Conservation (phyloP, 2,113 vertebrate species). For the Cettia cetti region DNA sequence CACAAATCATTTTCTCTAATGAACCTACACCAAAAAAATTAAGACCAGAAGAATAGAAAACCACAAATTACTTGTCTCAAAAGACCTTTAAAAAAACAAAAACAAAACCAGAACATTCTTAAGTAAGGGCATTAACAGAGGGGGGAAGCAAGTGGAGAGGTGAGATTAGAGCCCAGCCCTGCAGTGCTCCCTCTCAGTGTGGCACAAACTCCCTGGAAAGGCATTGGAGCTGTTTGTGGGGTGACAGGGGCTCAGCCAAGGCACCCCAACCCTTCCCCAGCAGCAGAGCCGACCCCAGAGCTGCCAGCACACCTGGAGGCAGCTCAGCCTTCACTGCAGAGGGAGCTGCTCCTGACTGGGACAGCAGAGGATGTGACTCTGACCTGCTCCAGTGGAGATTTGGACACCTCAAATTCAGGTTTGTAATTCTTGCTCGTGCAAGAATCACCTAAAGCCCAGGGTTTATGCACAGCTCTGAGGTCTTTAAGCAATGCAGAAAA, state of each 20-base stretch:
- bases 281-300: not conserved
- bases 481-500: not conserved
- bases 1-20: not conserved
- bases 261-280: not conserved
- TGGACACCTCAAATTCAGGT: not conserved
- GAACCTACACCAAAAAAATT: not conserved
- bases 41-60: not conserved
- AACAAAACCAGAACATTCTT: not conserved
- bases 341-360: not conserved
- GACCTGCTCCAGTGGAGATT: not conserved
- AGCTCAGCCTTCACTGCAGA: not conserved
- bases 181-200: not conserved
- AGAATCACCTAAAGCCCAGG: not conserved
- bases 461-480: not conserved
- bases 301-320: not conserved
- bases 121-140: not conserved
- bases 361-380: not conserved
- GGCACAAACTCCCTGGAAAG: not conserved
- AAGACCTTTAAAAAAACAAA: too few relatives aligned
- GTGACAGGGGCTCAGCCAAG: not conserved
- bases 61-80: not conserved
- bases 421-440: too few relatives aligned
- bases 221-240: not conserved
- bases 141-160: not conserved
- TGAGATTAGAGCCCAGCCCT: fast-evolving